Conservation (phyloP, 2,888 invertebrate species). For the Patella pellucida region DNA sequence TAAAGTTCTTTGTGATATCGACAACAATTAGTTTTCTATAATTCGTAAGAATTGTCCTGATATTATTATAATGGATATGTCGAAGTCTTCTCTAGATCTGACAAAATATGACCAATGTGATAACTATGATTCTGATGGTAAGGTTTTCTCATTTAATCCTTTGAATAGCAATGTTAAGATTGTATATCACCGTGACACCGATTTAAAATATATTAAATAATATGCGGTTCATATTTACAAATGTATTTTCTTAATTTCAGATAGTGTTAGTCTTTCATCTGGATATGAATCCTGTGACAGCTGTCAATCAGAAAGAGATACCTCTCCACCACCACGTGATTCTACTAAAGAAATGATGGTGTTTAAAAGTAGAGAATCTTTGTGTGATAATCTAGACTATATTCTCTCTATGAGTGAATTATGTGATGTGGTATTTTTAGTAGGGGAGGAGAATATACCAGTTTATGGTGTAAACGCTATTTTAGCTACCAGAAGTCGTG, state of each 20-base stretch:
- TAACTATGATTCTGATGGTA: not conserved
- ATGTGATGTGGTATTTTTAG: not conserved
- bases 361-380: conserved; percentile 10
- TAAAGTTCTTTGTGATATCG: not conserved
- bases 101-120: conserved; percentile 4
- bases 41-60: not conserved
- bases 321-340: too few species aligned
- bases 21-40: not conserved
- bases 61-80: not conserved
- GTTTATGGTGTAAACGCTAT: conserved; percentile 6
- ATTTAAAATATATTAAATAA: too few species aligned
- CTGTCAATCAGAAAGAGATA: not conserved
- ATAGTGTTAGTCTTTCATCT: not conserved
- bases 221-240: not conserved
- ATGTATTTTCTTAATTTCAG: not conserved
- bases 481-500: not conserved
- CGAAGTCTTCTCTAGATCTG: not conserved
- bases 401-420: not conserved
- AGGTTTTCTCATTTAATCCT: not conserved
- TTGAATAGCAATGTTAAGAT: not conserved
- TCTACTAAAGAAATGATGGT: not conserved
- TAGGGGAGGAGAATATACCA: not conserved
- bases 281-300: conserved; percentile 8
- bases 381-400: conserved; percentile 4
- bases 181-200: not conserved